Base-by-base conservation (phyloP, 2,888 invertebrate species). In the Caenorhabditis imperialis region DNA sequence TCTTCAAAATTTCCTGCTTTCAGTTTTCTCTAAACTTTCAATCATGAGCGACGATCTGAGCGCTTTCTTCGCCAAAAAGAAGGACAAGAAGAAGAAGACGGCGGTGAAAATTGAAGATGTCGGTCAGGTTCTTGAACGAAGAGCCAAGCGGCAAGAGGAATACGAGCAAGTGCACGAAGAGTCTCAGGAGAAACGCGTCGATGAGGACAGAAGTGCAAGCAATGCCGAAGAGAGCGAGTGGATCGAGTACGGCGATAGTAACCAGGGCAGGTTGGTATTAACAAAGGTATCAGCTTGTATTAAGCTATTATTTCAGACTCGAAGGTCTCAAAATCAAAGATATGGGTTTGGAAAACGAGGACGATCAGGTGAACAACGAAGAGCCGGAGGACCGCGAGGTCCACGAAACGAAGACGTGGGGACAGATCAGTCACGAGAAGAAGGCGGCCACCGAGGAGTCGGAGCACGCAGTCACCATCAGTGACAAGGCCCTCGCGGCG, bases 51-150 rank as follows among this genome's bases (percentile, higher is more conserved):
- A 83, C 63, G 85, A 85, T 77, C 65, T 85, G 54, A 78, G 79
- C 33, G 81, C 81, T 22, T 85, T 85, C 74, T 85, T 85, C 38
- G 85, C 85, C 37, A 85, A 85, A 54, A 85, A 85, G 72, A 85
- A 85, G 62, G 84, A 83, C 57, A 85, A 85, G 65, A 85, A 84
- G 78, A 80, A 81, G 79, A 78, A 79, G 76, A 65, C 63, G 5
- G 79, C 81, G 18, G 80, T 85, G 45, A 84, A 83, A 51, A 71
- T 85, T 45, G 82, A 85, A 57, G 85, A 83, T 20, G 82, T 85
- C 50, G 84, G 82, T n/a, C 78, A 81, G 22, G 79, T 79, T 3
- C 69, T 85, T 35, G 84, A 85, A 58, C 76, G 84, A 50, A 73
- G 73, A 57, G 82, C 77, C 20, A 71, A 75, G 35, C 75, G 77